Evolutionary conservation across 2,797 vertebrate species (phyloP), one percentile per base, ranked within the genome.

Genomic region (Macropus fuliginosus): DNA sequence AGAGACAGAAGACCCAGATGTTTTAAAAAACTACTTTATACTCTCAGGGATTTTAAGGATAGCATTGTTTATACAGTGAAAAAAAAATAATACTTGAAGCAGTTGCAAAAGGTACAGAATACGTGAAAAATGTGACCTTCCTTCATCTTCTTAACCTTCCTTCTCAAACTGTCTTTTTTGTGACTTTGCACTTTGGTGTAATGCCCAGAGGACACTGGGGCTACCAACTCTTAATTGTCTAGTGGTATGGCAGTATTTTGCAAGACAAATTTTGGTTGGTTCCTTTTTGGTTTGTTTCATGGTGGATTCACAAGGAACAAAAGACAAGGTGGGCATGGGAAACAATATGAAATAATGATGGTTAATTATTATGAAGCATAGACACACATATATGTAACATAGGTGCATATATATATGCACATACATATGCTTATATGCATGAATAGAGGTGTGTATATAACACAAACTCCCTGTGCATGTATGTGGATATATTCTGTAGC

Each of bases 331-430:
- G 91, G 93, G 92, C 55, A 89, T 74, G 87, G 52, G 59, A 12
- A 57, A 91, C 91, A 94, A 93, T 92, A 59, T 91, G 92, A 92
- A 91, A 96, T 95, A 95, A 93, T 54, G 1, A 90, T 52, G 55
- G 40, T 95, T 95, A n/a, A 21, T 40, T 40, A 40, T 24, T 74
- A 29, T 31, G 31, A 59, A 59, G 57, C 11, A 59, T 31, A 59
- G 28, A 57, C 10, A 34, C 31, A 62, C 8, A 62, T 31, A 31
- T 12, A 62, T 62, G 4, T 62, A 62, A 62, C 34, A 14, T 34
- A 62, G 4, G 31, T 62, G 59, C 29, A 62, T 4, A 29, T 57
- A 29, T 57, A 4, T 59, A 59, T 13, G 29, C 28, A 29, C 12
- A 59, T 28, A 57, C 56, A 29, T 57, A 57, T 57, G 56, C 56